Evolutionary conservation across 1,140 invertebrate genomes (phyloP).

Genomic region (Trichomalopsis sarcophagae): DNA sequence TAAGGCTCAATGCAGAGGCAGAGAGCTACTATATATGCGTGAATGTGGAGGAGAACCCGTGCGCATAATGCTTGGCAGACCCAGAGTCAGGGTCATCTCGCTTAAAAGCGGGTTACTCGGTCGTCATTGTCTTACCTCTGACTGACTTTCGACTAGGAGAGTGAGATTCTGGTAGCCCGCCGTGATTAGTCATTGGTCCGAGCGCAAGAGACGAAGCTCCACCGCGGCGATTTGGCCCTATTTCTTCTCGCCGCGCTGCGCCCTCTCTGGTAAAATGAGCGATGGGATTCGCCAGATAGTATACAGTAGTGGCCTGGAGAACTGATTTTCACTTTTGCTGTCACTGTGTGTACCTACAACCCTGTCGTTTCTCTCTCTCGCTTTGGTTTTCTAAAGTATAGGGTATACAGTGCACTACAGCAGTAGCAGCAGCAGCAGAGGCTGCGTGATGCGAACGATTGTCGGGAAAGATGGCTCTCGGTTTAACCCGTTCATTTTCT

Average conservation of each 20-base stretch:
- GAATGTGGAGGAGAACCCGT: conserved; percentile 50
- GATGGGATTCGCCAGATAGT: conserved; percentile 9
- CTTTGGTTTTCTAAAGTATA: too few relatives aligned
- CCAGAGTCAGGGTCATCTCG: conserved; percentile 39
- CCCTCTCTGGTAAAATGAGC: background rate
- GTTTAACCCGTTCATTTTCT: too few relatives aligned
- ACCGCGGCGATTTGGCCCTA: conserved; percentile 6
- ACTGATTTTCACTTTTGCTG: conserved; percentile 19
- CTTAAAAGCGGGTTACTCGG: conserved; percentile 65
- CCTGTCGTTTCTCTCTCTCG: too few relatives aligned
- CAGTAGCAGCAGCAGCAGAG: too few relatives aligned
- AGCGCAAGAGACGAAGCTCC: too few relatives aligned
- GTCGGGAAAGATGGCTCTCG: too few relatives aligned
- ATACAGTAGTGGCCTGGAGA: background rate
- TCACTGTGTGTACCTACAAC: too few relatives aligned
- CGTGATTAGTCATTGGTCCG: conserved; percentile 60
- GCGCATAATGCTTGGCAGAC: conserved; percentile 54
- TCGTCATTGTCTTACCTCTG: conserved; percentile 54
- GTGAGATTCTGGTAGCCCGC: conserved; percentile 55
- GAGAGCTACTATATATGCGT: conserved; percentile 29
- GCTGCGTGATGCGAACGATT: too few relatives aligned
- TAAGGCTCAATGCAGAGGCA: conserved; percentile 11
- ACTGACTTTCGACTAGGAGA: conserved; percentile 3
- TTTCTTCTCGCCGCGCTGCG: background rate
- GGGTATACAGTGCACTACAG: too few relatives aligned